Base-by-base conservation (phyloP, 2,113 vertebrate genomes). In the Terrapene triunguis region DNA sequence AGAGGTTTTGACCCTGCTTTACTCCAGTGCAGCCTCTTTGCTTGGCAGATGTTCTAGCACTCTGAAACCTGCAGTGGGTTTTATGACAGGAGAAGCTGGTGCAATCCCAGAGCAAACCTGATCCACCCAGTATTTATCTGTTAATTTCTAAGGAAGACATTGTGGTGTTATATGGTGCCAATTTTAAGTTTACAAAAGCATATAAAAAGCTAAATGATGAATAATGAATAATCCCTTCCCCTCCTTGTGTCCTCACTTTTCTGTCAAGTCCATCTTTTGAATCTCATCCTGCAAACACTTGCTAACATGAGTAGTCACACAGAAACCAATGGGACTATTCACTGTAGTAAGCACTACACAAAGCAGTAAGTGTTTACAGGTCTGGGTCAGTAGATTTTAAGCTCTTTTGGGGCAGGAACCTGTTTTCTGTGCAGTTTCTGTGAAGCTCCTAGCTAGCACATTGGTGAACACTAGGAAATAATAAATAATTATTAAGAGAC, bases 401-500 rank as follows among this genome's bases (percentile, higher is more conserved):
- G 38, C 69, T 47, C 72, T 84, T 53, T 8, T 83, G 80, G 82
- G 62, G 42, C 82, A 94, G 55, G 11, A 84, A 69, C 0, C 0
- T 94, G 38, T 72, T 84, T 69, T 1, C 38, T 78, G 0, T 89
- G 72, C 54, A 25, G 24, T 88, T 44, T 76, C 72, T 27, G 5
- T 76, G 12, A 76, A 47, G 42, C 12, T 86, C 22, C 72, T 86
- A 79, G 79, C 91, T 88, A 54, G 10, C 76, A 25, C 85, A 82
- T 87, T 27, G 16, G 6, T 27, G 27, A 86, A 24, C 16, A 51
- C 80, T 88, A 42, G 91, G 89, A 74, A n/a, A 9, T 57, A 84
- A 65, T 88, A 48, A 88, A 32, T 69, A 80, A 93, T 65, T 88
- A 85, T 42, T 88, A 51, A 69, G 59, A 16, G 53, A 82, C 85